phyloP scores from a whole-genome alignment of 2,113 vertebrate species.

The Galeopterus variegatus region DNA sequence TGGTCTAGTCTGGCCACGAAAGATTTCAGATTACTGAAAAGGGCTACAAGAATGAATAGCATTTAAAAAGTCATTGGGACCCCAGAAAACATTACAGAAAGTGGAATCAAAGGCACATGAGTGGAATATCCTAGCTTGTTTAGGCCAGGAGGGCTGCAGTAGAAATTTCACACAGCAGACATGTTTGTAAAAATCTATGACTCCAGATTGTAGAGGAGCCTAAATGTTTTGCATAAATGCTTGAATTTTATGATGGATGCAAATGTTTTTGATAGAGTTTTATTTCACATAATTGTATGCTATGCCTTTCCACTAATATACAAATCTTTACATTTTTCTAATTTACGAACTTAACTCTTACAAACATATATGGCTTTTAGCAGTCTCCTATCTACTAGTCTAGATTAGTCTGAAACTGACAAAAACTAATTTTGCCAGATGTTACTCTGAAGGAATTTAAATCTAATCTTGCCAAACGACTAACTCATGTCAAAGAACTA shows the following conservation, averaged over 20 bases:
- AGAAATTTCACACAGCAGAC: not conserved
- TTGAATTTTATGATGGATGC: not conserved
- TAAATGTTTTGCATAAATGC: not conserved
- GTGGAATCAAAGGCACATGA: not conserved
- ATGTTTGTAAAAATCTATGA: not conserved
- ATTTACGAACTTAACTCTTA: not conserved
- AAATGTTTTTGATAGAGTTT: not conserved
- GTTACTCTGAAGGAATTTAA: not conserved
- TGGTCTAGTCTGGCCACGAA: not conserved
- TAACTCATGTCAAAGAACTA: not conserved
- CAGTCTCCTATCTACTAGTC: not conserved
- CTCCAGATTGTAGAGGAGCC: not conserved
- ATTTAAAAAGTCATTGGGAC: not conserved
- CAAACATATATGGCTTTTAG: not conserved
- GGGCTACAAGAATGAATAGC: not conserved
- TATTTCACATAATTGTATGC: not conserved
- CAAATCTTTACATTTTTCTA: not conserved
- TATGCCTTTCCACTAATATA: not conserved
- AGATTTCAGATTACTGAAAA: not conserved
- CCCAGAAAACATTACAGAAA: not conserved
- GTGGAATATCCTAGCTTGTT: not conserved
- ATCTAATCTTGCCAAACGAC: not conserved
- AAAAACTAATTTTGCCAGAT: not conserved
- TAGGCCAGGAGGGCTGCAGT: fast-evolving
- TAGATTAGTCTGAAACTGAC: not conserved